Evolutionary conservation across 35 echinoderm and acorn worm species (phyloP).

Genomic region (Heliocidaris erythrogramma): DNA sequence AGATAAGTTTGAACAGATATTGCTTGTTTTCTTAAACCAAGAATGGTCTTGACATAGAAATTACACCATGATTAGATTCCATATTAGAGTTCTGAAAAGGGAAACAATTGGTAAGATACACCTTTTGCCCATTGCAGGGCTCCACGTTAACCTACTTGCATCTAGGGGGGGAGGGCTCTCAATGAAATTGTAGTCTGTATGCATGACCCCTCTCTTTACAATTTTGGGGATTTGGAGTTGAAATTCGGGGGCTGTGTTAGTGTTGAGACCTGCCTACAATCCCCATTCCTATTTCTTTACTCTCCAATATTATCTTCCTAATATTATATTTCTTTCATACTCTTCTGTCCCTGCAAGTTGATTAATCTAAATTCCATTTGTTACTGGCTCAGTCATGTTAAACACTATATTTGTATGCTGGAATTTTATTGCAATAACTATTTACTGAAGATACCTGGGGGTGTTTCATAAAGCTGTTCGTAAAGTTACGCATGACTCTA

Average conservation of each 20-base stretch:
- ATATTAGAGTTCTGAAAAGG: not conserved
- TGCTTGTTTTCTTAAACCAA: not conserved
- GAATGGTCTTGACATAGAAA: not conserved
- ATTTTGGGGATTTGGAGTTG: too few species aligned
- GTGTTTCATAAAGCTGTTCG: too few species aligned
- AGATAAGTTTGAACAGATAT: not conserved
- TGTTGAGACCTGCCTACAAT: too few species aligned
- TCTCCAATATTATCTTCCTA: not conserved
- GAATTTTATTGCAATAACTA: not conserved
- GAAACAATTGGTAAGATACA: not conserved
- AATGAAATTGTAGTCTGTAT: too few species aligned
- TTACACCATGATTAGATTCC: not conserved
- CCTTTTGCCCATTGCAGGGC: too few species aligned
- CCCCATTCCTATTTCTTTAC: too few species aligned
- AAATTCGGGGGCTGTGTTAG: too few species aligned
- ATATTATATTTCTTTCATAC: not conserved
- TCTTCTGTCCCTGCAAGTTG: not conserved
- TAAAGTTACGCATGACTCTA: too few species aligned
- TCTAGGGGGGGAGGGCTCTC: too few species aligned
- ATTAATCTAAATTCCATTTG: not conserved
- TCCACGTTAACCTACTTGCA: too few species aligned
- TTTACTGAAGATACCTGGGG: not conserved
- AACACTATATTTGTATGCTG: not conserved
- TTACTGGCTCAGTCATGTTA: not conserved
- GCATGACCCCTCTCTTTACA: too few species aligned